These are phyloP conservation scores for Pomatostomus ruficeps DNA, from an alignment of 2,113 vertebrate genomes.

Conservation along the genomic window DNA sequence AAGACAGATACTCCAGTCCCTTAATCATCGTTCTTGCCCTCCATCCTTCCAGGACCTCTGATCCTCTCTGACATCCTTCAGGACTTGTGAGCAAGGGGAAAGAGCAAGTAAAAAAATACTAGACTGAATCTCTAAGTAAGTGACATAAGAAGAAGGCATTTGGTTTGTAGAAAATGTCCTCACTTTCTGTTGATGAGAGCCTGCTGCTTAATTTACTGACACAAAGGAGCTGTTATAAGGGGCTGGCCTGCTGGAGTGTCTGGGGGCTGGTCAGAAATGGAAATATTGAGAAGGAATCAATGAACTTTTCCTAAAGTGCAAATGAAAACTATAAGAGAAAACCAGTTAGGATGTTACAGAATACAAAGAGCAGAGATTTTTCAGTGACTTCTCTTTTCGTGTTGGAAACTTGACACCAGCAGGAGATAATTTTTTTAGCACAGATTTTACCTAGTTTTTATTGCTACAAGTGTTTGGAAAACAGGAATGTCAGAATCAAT, in stretches of 20 bases:
- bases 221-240: not conserved
- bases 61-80: not conserved
- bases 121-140: not conserved
- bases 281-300: not conserved
- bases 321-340: not conserved
- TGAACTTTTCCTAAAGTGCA: not conserved
- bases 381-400: not conserved
- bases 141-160: not conserved
- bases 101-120: not conserved
- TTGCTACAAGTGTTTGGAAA: conserved; percentile 3
- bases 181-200: not conserved
- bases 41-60: not conserved
- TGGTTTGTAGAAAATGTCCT: not conserved
- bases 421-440: not conserved
- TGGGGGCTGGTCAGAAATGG: not conserved
- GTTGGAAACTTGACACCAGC: not conserved
- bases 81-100: not conserved
- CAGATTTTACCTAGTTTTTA: conserved; percentile 19
- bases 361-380: not conserved
- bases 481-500: conserved; percentile 19
- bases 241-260: not conserved
- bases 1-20: too few species aligned
- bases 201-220: not conserved
- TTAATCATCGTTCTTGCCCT: not conserved
- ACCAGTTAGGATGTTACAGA: not conserved